Evolutionary conservation across 2,888 invertebrate species (phyloP).

Genomic region (Mimas tiliae): DNA sequence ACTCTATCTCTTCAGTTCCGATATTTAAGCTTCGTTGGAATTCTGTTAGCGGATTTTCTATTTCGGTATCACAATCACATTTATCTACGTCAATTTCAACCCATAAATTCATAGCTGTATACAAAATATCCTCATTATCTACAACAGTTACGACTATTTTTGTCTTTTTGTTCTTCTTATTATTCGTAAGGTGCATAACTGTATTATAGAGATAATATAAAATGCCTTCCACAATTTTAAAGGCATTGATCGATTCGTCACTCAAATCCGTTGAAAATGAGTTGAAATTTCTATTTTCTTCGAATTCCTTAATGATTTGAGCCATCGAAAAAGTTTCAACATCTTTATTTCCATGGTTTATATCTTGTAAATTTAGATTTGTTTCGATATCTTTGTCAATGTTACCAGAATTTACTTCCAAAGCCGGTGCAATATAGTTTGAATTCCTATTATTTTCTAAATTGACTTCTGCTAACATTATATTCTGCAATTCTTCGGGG

Average conservation of each 20-base stretch:
- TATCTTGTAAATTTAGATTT: not conserved
- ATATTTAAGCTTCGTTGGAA: conserved; percentile 14
- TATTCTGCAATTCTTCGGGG: not conserved
- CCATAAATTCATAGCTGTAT: conserved; percentile 61
- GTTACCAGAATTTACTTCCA: not conserved
- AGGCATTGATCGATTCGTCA: conserved; percentile 45
- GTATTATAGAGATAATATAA: conserved; percentile 67
- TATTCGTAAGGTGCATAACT: conserved; percentile 55
- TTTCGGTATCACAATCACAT: not conserved
- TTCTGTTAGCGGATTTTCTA: not conserved
- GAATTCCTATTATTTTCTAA: not conserved
- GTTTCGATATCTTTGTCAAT: conserved; percentile 30
- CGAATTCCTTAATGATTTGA: conserved; percentile 63
- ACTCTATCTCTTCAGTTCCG: conserved; percentile 9
- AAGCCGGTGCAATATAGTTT: not conserved
- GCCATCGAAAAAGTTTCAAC: conserved; percentile 65
- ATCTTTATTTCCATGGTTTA: conserved; percentile 1
- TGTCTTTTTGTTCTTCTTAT: conserved; percentile 43
- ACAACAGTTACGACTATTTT: conserved; percentile 69
- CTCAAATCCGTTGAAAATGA: conserved; percentile 60
- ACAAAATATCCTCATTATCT: conserved; percentile 72
- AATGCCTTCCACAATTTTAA: conserved; percentile 67
- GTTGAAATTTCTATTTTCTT: conserved; percentile 52
- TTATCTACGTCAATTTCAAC: not conserved
- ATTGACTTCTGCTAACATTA: not conserved